phyloP scores from a whole-genome alignment of 2,113 vertebrate genomes.

The Triplophysa tibetana region DNA sequence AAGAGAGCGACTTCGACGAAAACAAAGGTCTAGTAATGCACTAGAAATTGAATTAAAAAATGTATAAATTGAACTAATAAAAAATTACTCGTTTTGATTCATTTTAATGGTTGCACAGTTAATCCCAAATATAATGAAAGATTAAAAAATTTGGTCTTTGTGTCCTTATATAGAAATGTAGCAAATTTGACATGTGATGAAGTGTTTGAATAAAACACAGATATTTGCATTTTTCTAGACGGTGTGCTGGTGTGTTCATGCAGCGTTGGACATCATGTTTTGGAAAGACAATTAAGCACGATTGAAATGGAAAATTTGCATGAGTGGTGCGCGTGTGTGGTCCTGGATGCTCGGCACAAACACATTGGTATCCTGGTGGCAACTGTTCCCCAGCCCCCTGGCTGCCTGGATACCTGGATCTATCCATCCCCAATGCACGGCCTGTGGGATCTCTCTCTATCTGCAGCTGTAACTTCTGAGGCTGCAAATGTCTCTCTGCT shows the following conservation, averaged over 20 bases:
- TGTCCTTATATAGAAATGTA: background rate
- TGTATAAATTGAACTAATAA: too few relatives aligned
- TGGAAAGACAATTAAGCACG: conserved; percentile 63
- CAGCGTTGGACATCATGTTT: conserved; percentile 58
- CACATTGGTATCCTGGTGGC: conserved; percentile 62
- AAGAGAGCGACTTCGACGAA: conserved; percentile 46
- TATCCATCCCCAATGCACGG: conserved; percentile 51
- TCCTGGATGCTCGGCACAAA: conserved; percentile 55
- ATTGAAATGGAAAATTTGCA: conserved; percentile 42
- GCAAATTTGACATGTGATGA: background rate
- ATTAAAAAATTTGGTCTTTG: background rate
- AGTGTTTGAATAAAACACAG: conserved; percentile 30
- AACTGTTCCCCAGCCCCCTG: conserved; percentile 61
- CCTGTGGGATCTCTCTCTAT: conserved; percentile 47
- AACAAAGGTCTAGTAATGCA: too few relatives aligned
- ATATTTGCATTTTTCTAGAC: conserved; percentile 26
- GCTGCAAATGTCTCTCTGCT: background rate
- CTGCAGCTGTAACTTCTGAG: background rate
- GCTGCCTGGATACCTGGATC: conserved; percentile 70
- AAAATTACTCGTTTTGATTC: background rate
- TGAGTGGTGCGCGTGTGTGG: conserved; percentile 46
- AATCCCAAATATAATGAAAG: background rate
- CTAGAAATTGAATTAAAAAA: background rate
- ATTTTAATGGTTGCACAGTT: background rate
- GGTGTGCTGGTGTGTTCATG: conserved; percentile 24